Evolutionary conservation across 2,888 invertebrate genomes (phyloP), one percentile per base, ranked within the genome.

Genomic region (Mechanitis messenoides): DNA sequence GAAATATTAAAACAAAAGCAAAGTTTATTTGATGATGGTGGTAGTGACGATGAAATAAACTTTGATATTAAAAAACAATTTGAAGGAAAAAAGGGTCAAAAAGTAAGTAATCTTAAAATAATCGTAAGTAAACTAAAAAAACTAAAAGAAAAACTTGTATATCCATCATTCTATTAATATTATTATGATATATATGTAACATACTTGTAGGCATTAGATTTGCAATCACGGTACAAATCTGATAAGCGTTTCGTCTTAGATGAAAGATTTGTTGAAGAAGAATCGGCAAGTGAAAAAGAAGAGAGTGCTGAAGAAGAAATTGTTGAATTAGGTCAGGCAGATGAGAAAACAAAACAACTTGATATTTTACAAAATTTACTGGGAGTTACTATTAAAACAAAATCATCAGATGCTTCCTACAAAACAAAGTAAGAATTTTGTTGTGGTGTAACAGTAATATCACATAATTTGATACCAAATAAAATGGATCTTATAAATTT

Each of bases 171-270:
- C 46, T 31, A 58, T 53, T 50, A 33, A 45, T 42, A 58, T 35
- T 35, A 6, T 35, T 35, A 35, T 35, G 2, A 35, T 42, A 7
- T 46, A 45, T 53, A 62, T 33, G 20, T 35, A 55, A 61, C 50
- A 56, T 33, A 47, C 50, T 68, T 70, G 28, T 73, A 93, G 93
- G 85, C 94, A 72, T 88, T 95, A 78, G 92, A 93, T 81, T 89
- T 96, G 71, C 94, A 96, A 89, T 92, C 93, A 55, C 92, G 91
- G 73, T 93, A 92, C 83, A 94, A 94, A 77, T 92, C 93, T 77
- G 96, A 96, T 85, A 91, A 93, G 73, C 91, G 96, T 75, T 96
- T 96, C 84, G 85, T 88, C 68, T 87, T 96, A 74, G 94, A 95
- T 83, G 91, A 93, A 72, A 92, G 94, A 69, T 96, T 96, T 80